These are phyloP conservation scores for Anisognathus igniventris DNA, from an alignment of 2,797 vertebrate species.

Conservation along the genomic window DNA sequence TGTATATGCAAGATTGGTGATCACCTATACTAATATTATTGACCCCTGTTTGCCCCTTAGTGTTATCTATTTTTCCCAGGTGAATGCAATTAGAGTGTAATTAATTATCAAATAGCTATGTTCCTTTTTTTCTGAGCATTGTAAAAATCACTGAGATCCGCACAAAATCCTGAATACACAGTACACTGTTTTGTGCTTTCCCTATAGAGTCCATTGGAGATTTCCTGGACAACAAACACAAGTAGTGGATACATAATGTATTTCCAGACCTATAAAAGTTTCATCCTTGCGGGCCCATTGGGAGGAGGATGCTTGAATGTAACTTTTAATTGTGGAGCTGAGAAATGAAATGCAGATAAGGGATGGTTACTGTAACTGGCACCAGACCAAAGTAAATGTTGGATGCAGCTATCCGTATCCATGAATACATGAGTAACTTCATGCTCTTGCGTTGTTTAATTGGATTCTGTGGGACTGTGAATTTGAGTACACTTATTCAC, in stretches of 20 bases:
- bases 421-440: background rate
- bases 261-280: slow-evolving; percentile 41
- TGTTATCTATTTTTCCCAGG: slow-evolving; percentile 11
- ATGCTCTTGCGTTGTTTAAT: background rate
- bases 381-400: background rate
- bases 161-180: slow-evolving; percentile 9
- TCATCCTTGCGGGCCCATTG: background rate
- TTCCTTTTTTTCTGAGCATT: background rate
- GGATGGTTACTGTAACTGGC: background rate
- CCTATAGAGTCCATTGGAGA: background rate
- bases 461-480: slow-evolving; percentile 29
- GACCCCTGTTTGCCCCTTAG: background rate
- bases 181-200: background rate
- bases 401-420: background rate
- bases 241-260: slow-evolving; percentile 18
- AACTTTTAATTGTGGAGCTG: slow-evolving; percentile 31
- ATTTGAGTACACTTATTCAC: background rate
- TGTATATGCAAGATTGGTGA: slow-evolving; percentile 15
- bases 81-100: slow-evolving; percentile 28
- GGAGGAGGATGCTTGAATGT: background rate
- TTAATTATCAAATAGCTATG: slow-evolving; percentile 23
- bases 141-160: background rate
- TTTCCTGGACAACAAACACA: background rate
- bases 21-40: slow-evolving; percentile 44
- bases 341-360: background rate